Base-by-base conservation (phyloP, 2,888 invertebrate species). In the Lysandra coridon region DNA sequence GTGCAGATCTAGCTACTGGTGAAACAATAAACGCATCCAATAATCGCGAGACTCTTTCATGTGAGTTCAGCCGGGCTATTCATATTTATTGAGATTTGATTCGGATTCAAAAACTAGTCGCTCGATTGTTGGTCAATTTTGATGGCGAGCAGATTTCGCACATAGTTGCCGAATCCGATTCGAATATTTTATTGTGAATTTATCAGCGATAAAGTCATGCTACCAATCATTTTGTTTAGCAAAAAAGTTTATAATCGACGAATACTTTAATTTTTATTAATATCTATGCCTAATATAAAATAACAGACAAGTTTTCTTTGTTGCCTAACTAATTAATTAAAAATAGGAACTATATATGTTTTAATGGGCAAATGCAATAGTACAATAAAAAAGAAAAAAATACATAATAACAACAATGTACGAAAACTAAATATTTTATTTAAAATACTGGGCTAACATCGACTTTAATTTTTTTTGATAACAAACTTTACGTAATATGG, bases 1-100 rank as follows among this genome's bases (percentile, higher is more conserved):
- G 91, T 88, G 85, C 86, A 86, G 87, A 84, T 79, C 88, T 90
- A 90, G 86, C 90, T 91, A 90, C 89, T 86, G 81, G 81, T 76
- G 57, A 30, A 30, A 30, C 7, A 12, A 30, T 44, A 49, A 4
- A 44, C 44, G 23, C 10, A 5, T 40, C 49, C 30, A 7, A 75
- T 44, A 30, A 49, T 44, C 49, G 49, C 44, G 53, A 74, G 57
- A 74, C 30, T 53, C 60, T n/a, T 79, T 12, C 23, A 62, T 44
- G 30, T 37, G 69, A 33, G 69, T 10, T 14, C 10, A 64, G 23
- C 10, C 10, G 3, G 30, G 33, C 12, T 69, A n/a, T 23, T 23
- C 23, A n/a, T 62, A n/a, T 5, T 62, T 23, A 23, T 62, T 62
- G 6, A 14, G 7, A 23, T 62, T 62, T 4, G 57, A 17, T 57